phyloP scores from a whole-genome alignment of 2,888 invertebrate genomes.

The Mimachlamys varia region DNA sequence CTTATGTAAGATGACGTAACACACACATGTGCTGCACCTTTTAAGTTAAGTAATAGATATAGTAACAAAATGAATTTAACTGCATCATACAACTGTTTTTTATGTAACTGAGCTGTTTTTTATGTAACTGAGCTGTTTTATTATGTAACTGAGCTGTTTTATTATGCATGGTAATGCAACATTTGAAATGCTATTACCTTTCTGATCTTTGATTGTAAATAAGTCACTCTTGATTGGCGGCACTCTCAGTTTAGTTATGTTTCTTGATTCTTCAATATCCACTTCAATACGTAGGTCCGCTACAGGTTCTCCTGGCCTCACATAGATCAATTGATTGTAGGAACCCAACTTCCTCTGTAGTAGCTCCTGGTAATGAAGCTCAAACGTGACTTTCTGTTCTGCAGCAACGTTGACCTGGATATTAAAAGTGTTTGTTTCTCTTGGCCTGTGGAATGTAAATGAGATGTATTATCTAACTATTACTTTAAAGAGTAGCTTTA shows the following conservation, averaged over 20 bases:
- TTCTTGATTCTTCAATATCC: conserved; percentile 85
- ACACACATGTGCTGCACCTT: no score
- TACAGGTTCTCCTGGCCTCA: conserved; percentile 87
- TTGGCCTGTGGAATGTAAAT: conserved; percentile 59
- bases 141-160: no score
- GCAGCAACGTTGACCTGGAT: conserved; percentile 87
- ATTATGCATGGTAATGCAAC: no score
- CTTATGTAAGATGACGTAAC: no score
- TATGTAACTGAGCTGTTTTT: no score
- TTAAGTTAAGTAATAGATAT: no score
- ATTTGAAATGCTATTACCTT: conserved; percentile 24
- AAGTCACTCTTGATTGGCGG: conserved; percentile 84
- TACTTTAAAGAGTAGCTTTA: no score
- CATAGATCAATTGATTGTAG: conserved; percentile 87
- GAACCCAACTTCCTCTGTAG: conserved; percentile 85
- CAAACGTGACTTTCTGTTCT: conserved; percentile 85
- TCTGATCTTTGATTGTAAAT: conserved; percentile 6
- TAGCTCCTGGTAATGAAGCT: conserved; percentile 88
- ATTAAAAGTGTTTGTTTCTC: conserved; percentile 88
- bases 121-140: no score
- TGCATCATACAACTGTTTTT: no score
- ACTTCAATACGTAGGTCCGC: conserved; percentile 86
- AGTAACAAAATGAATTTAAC: no score
- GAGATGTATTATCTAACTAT: no score
- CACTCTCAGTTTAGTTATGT: conserved; percentile 85